phyloP scores from a whole-genome alignment of 2,888 invertebrate genomes.

The Parascotia fuliginaria region DNA sequence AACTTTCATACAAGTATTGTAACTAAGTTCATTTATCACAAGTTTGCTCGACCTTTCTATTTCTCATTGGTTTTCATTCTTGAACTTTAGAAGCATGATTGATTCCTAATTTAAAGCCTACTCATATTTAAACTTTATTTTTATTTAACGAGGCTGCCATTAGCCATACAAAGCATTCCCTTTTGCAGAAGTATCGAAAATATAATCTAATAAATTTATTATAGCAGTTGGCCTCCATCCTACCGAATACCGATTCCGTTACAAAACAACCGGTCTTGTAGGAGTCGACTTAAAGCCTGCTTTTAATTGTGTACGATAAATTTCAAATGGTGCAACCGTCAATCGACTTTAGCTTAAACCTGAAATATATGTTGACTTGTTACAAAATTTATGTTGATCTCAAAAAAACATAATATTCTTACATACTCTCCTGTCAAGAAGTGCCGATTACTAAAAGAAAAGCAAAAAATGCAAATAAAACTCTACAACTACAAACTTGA shows the following conservation, averaged over 20 bases:
- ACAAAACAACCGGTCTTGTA: constrained; percentile 61
- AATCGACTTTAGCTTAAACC: constrained; percentile 6
- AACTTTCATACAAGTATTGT: no score
- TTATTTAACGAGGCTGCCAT: background rate
- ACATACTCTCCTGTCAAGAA: no score
- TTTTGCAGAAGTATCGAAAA: constrained; percentile 19
- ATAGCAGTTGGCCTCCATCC: constrained; percentile 55
- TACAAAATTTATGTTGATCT: no score
- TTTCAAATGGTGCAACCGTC: constrained; percentile 28
- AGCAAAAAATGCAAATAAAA: constrained; percentile 4
- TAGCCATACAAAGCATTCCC: constrained; percentile 14
- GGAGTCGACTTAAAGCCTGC: constrained; percentile 50
- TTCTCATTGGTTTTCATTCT: background rate
- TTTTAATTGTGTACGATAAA: constrained; percentile 39
- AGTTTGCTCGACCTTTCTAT: background rate
- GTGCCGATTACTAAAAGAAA: constrained; percentile 7
- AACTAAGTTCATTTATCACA: no score
- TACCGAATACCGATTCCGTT: constrained; percentile 53
- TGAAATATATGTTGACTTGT: background rate
- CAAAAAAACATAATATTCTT: no score
- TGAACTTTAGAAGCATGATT: no score
- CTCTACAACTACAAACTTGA: constrained; percentile 13
- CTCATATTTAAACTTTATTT: background rate
- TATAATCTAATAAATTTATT: constrained; percentile 37
- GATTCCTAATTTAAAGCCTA: no score